Conservation (phyloP, 2,797 vertebrate species). For the Pipistrellus pipistrellus region DNA sequence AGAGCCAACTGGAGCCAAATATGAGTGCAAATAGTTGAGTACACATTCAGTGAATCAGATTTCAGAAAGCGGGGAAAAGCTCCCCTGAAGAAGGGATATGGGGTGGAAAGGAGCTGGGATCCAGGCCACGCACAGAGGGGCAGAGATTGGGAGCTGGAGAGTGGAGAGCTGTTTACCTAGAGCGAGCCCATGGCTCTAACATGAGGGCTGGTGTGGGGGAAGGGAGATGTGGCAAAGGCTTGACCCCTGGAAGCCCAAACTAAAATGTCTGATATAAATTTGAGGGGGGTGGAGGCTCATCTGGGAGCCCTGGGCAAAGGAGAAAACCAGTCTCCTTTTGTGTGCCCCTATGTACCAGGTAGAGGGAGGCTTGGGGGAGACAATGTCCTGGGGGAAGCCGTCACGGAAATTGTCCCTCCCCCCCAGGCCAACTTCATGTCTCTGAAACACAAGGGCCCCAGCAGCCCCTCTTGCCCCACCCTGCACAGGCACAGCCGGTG, state of each 20-base stretch:
- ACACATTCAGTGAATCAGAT: background rate
- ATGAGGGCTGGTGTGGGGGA: background rate
- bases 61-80: background rate
- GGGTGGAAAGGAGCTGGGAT: background rate
- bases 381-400: background rate
- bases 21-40: background rate
- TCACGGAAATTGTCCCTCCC: background rate
- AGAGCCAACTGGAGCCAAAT: background rate
- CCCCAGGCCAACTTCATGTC: background rate
- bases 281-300: background rate
- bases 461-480: background rate
- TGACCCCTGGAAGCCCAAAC: background rate
- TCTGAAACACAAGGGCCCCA: constrained; percentile 36
- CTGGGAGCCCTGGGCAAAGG: background rate
- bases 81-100: background rate
- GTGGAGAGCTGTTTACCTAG: background rate
- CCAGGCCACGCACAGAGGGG: background rate
- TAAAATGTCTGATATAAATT: constrained; percentile 17
- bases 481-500: constrained; percentile 32
- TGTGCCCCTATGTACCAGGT: background rate
- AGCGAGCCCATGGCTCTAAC: background rate
- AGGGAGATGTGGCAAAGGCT: background rate
- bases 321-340: background rate
- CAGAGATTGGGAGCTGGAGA: background rate
- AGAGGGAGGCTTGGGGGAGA: background rate